Base-by-base conservation (phyloP, 2,888 invertebrate genomes). In the Cotesia congregata region DNA sequence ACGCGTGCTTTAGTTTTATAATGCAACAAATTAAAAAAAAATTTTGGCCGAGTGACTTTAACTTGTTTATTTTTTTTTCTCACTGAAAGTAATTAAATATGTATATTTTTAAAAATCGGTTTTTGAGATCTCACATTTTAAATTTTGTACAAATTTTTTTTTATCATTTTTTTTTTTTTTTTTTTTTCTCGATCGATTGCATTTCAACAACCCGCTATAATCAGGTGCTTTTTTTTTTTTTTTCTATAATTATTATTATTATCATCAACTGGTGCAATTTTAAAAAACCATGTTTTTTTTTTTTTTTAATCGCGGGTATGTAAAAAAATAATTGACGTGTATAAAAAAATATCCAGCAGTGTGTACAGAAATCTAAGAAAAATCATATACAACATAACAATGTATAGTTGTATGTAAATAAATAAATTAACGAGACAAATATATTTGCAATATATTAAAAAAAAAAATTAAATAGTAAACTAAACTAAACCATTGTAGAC, bases 401-500 rank as follows among this genome's bases (percentile, higher is more conserved):
- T 62, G 62, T 62, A 62, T 62, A 60, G 9, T 12, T 62, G 15
- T 62, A 62, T 62, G 9, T 62, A 60, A 12, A 60, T 60, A 60
- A 12, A 60, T 60, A 60, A 5, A 60, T 60, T 60, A 0, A 60
- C 9, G n/a, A 62, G 1, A 62, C 15, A 62, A 7, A 62, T 62
- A 85, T 85, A 85, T 82, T 85, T 83, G 83, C 84, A 83, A 83
- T 84, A 81, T 74, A 72, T 67, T 78, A 79, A 82, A 9, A 17
- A 20, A 3, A 6, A 61, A 69, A 68, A 75, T n/a, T n/a, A n/a
- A n/a, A n/a, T n/a, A n/a, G 62, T 15, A n/a, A 62, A 15, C 85
- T 85, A 85, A 83, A 85, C 87, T 87, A 84, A 88, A 88, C 88
- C 87, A 88, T 88, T 88, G 88, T 88, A 88, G 87, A 88, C 87